phyloP scores from a whole-genome alignment of 2,113 vertebrate species.

The Python bivittatus region DNA sequence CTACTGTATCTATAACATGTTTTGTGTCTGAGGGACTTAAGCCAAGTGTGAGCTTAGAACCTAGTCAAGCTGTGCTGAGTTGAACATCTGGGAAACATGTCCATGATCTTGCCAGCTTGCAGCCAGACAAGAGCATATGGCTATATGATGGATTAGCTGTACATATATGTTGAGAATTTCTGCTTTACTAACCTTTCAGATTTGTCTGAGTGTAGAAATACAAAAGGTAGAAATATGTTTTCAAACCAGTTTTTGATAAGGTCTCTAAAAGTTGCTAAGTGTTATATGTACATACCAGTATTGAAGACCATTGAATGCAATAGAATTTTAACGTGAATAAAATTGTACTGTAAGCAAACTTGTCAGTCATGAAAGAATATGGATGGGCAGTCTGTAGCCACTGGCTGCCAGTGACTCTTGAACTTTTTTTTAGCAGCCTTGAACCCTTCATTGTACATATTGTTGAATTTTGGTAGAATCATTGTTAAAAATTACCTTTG shows the following conservation, averaged over 20 bases:
- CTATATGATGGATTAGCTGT: not conserved
- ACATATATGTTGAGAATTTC: not conserved
- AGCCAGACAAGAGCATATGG: not conserved
- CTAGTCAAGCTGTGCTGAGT: not conserved
- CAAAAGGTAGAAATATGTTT: not conserved
- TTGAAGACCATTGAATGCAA: not conserved
- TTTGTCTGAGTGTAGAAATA: not conserved
- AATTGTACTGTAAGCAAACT: not conserved
- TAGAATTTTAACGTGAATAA: not conserved
- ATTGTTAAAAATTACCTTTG: not conserved
- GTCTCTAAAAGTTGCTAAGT: not conserved
- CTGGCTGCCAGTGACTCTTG: not conserved
- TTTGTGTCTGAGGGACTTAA: not conserved
- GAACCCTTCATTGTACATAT: not conserved
- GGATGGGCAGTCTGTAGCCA: not conserved
- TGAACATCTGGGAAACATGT: not conserved
- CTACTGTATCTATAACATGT: not conserved
- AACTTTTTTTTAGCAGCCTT: not conserved
- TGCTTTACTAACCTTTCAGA: not conserved
- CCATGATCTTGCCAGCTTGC: not conserved
- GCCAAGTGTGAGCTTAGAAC: not conserved
- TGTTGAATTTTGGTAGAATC: not conserved
- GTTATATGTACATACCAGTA: not conserved
- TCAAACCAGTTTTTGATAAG: not conserved
- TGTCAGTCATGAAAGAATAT: not conserved